Conservation (phyloP, 2,888 invertebrate genomes). For the Leucoptera coffeella region DNA sequence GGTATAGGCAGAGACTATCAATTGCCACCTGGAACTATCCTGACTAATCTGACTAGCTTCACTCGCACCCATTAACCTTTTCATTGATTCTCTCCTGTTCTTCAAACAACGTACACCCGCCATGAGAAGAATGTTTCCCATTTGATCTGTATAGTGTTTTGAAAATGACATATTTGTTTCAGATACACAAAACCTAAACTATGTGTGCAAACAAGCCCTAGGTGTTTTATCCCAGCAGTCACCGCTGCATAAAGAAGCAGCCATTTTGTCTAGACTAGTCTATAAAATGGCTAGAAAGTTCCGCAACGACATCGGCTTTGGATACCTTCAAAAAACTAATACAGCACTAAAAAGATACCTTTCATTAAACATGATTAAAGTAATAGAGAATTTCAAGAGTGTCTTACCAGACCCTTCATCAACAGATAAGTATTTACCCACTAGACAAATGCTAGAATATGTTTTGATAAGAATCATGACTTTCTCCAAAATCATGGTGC, state of each 20-base stretch:
- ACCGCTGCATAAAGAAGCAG: slow-evolving; percentile 47
- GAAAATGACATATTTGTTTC: too few relatives aligned
- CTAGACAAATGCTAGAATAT: slow-evolving; percentile 54
- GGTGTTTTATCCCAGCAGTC: slow-evolving; percentile 30
- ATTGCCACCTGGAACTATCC: too few relatives aligned
- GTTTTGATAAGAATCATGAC: slow-evolving; percentile 45
- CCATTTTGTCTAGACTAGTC: slow-evolving; percentile 46
- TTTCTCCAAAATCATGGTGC: slow-evolving; percentile 48
- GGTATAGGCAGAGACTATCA: too few relatives aligned
- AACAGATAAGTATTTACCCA: slow-evolving; percentile 36
- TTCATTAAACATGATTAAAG: slow-evolving; percentile 31
- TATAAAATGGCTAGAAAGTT: slow-evolving; percentile 57
- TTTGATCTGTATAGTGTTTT: background rate
- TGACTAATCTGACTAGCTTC: too few relatives aligned
- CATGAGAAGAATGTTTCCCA: slow-evolving; percentile 4
- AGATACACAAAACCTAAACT: slow-evolving; percentile 20
- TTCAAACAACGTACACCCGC: too few relatives aligned
- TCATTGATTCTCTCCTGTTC: too few relatives aligned
- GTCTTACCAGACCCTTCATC: slow-evolving; percentile 17
- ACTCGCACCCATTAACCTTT: too few relatives aligned
- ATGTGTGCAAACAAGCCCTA: slow-evolving; percentile 17
- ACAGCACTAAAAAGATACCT: slow-evolving; percentile 45
- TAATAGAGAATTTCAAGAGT: slow-evolving; percentile 22
- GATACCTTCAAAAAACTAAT: slow-evolving; percentile 47
- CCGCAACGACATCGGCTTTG: slow-evolving; percentile 50